These are phyloP conservation scores for Apotomis capreana DNA, from an alignment of 2,888 invertebrate species.

Conservation along the genomic window DNA sequence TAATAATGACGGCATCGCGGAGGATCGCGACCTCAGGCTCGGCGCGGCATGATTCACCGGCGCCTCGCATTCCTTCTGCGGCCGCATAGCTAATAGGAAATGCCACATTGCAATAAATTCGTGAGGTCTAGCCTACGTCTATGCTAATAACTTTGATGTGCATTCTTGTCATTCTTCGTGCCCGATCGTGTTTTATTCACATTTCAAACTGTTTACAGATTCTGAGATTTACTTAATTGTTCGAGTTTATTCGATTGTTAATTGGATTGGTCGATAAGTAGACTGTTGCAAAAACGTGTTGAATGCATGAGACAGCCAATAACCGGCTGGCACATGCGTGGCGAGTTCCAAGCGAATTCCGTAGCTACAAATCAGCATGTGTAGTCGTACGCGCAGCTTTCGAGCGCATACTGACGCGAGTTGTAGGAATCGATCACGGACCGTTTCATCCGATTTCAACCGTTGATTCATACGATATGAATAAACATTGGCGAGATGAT, in stretches of 20 bases:
- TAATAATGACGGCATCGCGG: slow-evolving; percentile 69
- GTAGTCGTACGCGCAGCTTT: slow-evolving; percentile 59
- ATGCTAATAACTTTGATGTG: slow-evolving; percentile 38
- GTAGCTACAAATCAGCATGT: slow-evolving; percentile 63
- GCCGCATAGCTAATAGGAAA: slow-evolving; percentile 77
- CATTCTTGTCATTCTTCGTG: slow-evolving; percentile 30
- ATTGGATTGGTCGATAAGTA: neutral
- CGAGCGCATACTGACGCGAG: slow-evolving; percentile 56
- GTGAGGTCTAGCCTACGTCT: slow-evolving; percentile 49
- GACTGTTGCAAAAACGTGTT: slow-evolving; percentile 21
- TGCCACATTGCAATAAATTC: slow-evolving; percentile 71
- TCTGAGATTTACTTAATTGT: neutral
- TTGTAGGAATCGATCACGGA: slow-evolving; percentile 58
- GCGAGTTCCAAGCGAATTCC: slow-evolving; percentile 59
- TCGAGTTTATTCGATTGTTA: neutral
- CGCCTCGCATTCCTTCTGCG: slow-evolving; percentile 67
- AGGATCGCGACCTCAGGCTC: slow-evolving; percentile 68
- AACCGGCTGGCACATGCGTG: slow-evolving; percentile 42
- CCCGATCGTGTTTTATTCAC: slow-evolving; percentile 14
- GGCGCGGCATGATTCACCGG: slow-evolving; percentile 70
- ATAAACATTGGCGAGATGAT: slow-evolving; percentile 52
- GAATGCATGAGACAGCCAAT: slow-evolving; percentile 13
- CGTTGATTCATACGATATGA: slow-evolving; percentile 60
- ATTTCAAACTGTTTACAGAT: neutral
- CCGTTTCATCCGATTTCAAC: slow-evolving; percentile 47